phyloP scores from a whole-genome alignment of 1,140 invertebrate species.

The Drosophila leontia region DNA sequence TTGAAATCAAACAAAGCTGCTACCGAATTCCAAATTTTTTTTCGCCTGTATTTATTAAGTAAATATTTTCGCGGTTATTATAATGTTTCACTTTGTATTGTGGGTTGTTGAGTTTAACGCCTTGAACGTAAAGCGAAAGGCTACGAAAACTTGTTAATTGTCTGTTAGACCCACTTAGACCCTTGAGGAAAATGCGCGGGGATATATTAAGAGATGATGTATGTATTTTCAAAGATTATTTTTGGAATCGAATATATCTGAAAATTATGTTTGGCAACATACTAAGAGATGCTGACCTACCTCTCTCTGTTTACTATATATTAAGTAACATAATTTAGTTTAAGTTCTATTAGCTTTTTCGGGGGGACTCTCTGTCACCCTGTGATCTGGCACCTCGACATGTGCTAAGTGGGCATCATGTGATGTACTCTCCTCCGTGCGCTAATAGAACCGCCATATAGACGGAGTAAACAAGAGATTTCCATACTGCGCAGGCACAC shows the following conservation, averaged over 20 bases:
- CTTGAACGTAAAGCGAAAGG: constrained; percentile 31
- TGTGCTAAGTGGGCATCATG: constrained; percentile 71
- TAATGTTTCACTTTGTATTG: constrained; percentile 39
- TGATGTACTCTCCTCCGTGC: constrained; percentile 44
- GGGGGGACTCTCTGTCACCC: constrained; percentile 29
- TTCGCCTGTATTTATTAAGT: constrained; percentile 23
- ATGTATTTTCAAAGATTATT: constrained; percentile 24
- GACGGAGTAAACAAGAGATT: constrained; percentile 32
- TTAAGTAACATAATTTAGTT: neutral
- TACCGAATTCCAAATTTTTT: constrained; percentile 21
- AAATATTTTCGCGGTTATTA: constrained; percentile 54
- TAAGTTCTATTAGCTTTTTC: neutral
- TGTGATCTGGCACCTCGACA: constrained; percentile 38
- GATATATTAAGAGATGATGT: constrained; percentile 35
- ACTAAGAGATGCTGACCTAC: constrained; percentile 17
- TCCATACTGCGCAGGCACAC: constrained; percentile 38
- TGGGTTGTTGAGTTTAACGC: constrained; percentile 65
- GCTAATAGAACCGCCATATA: constrained; percentile 50
- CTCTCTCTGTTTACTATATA: neutral
- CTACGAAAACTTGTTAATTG: constrained; percentile 61
- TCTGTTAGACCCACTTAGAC: constrained; percentile 37
- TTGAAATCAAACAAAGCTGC: constrained; percentile 48
- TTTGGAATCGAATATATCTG: neutral
- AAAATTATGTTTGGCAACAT: constrained; percentile 6
- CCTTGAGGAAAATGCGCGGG: constrained; percentile 12